Evolutionary conservation across 2,113 vertebrate species (phyloP).

Genomic region (Prolemur simus): DNA sequence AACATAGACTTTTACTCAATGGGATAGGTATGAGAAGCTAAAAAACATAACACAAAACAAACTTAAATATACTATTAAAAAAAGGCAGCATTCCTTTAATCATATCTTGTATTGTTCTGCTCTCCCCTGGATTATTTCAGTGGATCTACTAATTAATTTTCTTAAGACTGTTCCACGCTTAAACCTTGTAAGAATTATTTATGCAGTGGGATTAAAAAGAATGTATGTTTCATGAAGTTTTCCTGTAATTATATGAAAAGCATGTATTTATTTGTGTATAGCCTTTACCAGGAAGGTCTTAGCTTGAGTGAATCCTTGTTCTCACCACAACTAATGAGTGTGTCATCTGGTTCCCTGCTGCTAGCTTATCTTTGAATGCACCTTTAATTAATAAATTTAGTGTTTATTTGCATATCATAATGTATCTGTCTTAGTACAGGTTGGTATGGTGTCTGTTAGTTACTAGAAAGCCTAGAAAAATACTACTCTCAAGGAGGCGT

Average conservation of each 20-base stretch:
- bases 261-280: not conserved
- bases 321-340: not conserved
- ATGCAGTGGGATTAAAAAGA: not conserved
- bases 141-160: slow-evolving; percentile 51
- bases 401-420: not conserved
- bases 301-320: not conserved
- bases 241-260: slow-evolving; percentile 9
- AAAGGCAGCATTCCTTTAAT: not conserved
- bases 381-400: not conserved
- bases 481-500: not conserved
- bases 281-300: not conserved
- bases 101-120: not conserved
- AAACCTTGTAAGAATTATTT: not conserved
- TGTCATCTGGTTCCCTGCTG: not conserved
- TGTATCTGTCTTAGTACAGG: not conserved
- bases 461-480: slow-evolving; percentile 52
- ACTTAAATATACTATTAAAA: not conserved
- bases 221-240: not conserved
- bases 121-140: not conserved
- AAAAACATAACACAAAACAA: not conserved
- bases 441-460: slow-evolving; percentile 5
- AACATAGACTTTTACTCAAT: not conserved
- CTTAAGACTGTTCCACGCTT: not conserved
- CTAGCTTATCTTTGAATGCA: not conserved
- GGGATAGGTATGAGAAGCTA: slow-evolving; percentile 1